Conservation (phyloP, 2,797 vertebrate genomes). For the Avahi laniger region DNA sequence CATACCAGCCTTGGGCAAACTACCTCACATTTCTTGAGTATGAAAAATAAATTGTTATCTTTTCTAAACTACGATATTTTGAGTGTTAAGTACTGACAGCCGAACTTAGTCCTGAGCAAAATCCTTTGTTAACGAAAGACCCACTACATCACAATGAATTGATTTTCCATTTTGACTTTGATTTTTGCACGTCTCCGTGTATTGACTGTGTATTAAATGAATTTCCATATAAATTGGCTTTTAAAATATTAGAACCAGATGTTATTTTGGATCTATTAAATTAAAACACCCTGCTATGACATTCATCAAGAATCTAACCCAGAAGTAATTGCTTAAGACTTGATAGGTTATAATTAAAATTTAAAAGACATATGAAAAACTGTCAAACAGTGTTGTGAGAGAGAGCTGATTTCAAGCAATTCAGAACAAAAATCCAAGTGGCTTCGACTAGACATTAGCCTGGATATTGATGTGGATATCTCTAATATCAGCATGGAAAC, state of each 20-base stretch:
- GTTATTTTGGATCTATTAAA: slow-evolving; percentile 81
- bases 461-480: slow-evolving; percentile 54
- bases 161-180: slow-evolving; percentile 79
- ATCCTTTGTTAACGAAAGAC: slow-evolving; percentile 57
- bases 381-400: slow-evolving; percentile 68
- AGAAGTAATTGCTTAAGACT: slow-evolving; percentile 83
- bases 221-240: slow-evolving; percentile 88
- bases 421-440: slow-evolving; percentile 73
- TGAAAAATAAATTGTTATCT: not conserved
- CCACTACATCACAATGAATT: slow-evolving; percentile 65
- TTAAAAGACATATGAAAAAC: slow-evolving; percentile 82
- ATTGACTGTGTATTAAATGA: slow-evolving; percentile 79
- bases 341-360: slow-evolving; percentile 85
- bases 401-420: slow-evolving; percentile 72
- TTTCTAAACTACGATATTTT: not conserved
- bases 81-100: not conserved
- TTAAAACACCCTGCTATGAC: slow-evolving; percentile 84
- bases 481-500: slow-evolving; percentile 5
- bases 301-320: slow-evolving; percentile 80
- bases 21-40: not conserved
- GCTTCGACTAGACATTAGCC: slow-evolving; percentile 70
- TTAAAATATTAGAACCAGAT: slow-evolving; percentile 86
- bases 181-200: slow-evolving; percentile 77
- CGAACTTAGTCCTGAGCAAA: not conserved
- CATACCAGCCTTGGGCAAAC: not conserved